A percentile compares a stretch with the other conserved stretches of the same genome.
Conservation (phyloP, 2,888 invertebrate genomes). For the Hybos culiciformis region DNA sequence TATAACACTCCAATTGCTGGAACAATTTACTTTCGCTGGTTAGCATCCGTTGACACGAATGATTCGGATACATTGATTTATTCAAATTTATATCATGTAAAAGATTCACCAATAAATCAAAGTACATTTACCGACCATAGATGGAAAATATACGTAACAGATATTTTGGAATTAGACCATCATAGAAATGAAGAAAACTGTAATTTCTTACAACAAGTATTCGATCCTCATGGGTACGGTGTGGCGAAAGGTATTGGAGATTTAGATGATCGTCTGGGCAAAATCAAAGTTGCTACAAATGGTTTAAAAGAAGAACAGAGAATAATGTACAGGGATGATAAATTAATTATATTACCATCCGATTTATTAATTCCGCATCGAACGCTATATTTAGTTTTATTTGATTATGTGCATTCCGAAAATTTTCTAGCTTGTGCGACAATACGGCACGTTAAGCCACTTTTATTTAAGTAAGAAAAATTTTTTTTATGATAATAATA, state of each 20-base stretch:
- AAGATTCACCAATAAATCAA: conserved; percentile 27
- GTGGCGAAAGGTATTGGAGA: conserved; percentile 62
- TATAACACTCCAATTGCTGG: conserved; percentile 67
- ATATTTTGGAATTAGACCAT: conserved; percentile 63
- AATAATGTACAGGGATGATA: conserved; percentile 51
- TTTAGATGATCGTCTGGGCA: conserved; percentile 60
- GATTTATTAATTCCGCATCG: conserved; percentile 64
- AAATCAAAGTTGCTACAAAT: conserved; percentile 55
- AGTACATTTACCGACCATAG: conserved; percentile 50
- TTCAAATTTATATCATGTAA: conserved; percentile 61
- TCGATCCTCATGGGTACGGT: conserved; percentile 64
- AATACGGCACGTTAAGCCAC: conserved; percentile 51
- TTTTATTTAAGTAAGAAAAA: conserved; percentile 52
- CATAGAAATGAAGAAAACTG: conserved; percentile 63
- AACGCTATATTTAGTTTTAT: conserved; percentile 66
- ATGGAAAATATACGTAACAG: conserved; percentile 84
- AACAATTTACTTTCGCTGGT: conserved; percentile 60
- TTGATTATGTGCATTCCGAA: conserved; percentile 60
- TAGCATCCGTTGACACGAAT: conserved; percentile 38
- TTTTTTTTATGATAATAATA: conserved; percentile 4
- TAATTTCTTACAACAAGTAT: conserved; percentile 69
- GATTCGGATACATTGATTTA: conserved; percentile 63
- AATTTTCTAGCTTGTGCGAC: conserved; percentile 73
- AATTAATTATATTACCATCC: conserved; percentile 53
- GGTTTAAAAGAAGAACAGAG: conserved; percentile 39